Conservation (phyloP, 2,888 invertebrate genomes). For the Alviniconcha strummeri region DNA sequence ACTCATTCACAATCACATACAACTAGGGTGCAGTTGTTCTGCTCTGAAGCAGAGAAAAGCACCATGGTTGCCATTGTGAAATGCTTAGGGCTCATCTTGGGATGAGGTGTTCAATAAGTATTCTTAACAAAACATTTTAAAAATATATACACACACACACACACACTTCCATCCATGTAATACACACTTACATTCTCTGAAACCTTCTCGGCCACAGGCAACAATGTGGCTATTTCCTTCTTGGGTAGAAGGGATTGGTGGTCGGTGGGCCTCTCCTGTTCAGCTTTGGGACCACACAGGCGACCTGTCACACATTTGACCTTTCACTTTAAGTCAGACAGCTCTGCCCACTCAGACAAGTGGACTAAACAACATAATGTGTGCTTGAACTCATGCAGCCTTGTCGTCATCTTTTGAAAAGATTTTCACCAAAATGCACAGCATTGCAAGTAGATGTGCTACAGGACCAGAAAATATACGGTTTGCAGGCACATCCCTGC, state of each 20-base stretch:
- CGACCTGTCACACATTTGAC: not conserved
- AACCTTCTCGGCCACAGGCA: slow-evolving; percentile 20
- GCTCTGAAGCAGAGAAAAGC: too few species aligned
- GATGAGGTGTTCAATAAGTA: not conserved
- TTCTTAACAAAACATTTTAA: not conserved
- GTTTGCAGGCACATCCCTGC: too few species aligned
- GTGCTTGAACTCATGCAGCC: too few species aligned
- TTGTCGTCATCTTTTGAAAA: too few species aligned
- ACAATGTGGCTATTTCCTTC: not conserved
- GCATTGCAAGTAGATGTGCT: too few species aligned
- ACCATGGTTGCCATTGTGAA: too few species aligned
- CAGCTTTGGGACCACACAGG: not conserved
- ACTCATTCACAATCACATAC: not conserved
- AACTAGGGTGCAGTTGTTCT: not conserved
- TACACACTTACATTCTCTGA: slow-evolving; percentile 7
- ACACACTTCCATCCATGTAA: not conserved
- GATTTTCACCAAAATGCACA: too few species aligned
- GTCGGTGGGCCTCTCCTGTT: not conserved
- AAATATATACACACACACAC: not conserved
- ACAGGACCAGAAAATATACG: too few species aligned
- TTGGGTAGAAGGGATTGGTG: slow-evolving; percentile 20
- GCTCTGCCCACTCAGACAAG: too few species aligned
- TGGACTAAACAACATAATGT: too few species aligned
- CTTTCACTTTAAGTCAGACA: too few species aligned
- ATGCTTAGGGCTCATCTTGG: not conserved